These are phyloP conservation scores for Diacarnus erythraeanus DNA, from an alignment of 37 sponge, comb jelly and placozoan species.

Conservation along the genomic window DNA sequence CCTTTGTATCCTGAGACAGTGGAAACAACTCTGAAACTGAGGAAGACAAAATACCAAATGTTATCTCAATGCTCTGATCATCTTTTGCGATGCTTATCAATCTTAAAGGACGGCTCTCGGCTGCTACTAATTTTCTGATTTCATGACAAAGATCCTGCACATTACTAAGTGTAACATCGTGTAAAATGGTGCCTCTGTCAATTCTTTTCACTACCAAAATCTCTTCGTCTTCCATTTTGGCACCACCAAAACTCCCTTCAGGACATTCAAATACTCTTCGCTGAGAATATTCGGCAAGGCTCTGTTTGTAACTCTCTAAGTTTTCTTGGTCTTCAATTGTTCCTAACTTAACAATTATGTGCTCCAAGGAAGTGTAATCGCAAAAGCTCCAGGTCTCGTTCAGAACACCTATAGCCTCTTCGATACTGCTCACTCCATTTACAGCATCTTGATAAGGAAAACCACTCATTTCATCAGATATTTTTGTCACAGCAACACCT, in stretches of 20 bases:
- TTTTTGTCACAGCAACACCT: neutral
- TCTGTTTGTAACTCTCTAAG: neutral
- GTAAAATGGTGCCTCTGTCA: neutral
- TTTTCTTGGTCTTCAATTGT: neutral
- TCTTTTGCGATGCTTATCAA: neutral
- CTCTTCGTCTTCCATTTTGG: neutral
- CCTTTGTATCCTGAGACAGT: neutral
- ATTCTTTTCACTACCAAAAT: neutral
- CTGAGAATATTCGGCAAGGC: neutral
- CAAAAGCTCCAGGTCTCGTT: neutral
- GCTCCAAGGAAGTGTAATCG: neutral
- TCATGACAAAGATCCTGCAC: neutral
- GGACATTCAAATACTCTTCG: conserved; percentile 5
- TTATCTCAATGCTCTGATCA: neutral
- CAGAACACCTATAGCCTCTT: neutral
- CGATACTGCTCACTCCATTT: neutral
- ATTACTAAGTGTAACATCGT: neutral
- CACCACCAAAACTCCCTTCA: neutral
- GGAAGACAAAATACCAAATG: neutral
- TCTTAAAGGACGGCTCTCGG: neutral
- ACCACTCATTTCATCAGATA: neutral
- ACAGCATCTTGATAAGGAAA: neutral
- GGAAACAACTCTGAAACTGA: neutral
- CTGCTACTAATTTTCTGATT: neutral
- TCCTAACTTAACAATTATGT: neutral